Evolutionary conservation across 92 coral and sea anemone species (phyloP).

Genomic region (Umimayanthus kanabou): DNA sequence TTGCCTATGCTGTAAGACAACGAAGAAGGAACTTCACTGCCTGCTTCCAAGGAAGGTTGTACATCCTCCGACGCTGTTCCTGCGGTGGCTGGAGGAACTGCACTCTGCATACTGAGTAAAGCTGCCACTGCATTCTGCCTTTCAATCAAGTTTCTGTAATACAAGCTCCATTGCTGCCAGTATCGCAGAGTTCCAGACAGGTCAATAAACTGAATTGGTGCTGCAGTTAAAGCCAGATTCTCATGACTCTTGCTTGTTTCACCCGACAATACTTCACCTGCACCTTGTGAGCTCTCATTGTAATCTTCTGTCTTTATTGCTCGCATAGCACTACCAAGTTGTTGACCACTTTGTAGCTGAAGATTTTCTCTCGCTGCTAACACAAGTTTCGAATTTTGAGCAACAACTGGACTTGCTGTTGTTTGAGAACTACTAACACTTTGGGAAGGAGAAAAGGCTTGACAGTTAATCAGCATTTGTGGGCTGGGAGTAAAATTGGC

Average conservation of each 20-base stretch:
- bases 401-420: background rate
- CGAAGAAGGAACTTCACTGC: background rate
- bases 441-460: background rate
- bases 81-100: slow-evolving; percentile 20
- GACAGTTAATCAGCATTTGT: background rate
- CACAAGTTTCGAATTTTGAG: background rate
- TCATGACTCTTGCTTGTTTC: slow-evolving; percentile 2
- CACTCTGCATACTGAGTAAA: slow-evolving; percentile 33
- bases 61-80: slow-evolving; percentile 26
- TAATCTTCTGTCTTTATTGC: slow-evolving; percentile 36
- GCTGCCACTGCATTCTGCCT: slow-evolving; percentile 66
- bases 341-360: slow-evolving; percentile 14
- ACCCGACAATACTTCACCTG: background rate
- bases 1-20: background rate
- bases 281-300: background rate
- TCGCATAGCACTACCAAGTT: slow-evolving; percentile 20
- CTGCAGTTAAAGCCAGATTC: background rate
- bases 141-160: slow-evolving; percentile 61
- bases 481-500: background rate
- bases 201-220: slow-evolving; percentile 79
- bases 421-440: background rate
- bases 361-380: background rate
- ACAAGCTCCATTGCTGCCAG: slow-evolving; percentile 82
- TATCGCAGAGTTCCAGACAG: slow-evolving; percentile 82
- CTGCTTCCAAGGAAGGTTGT: background rate